Evolutionary conservation across 2,888 invertebrate genomes (phyloP), one percentile per base, ranked within the genome.

Genomic region (Aproaerema taeniolella): DNA sequence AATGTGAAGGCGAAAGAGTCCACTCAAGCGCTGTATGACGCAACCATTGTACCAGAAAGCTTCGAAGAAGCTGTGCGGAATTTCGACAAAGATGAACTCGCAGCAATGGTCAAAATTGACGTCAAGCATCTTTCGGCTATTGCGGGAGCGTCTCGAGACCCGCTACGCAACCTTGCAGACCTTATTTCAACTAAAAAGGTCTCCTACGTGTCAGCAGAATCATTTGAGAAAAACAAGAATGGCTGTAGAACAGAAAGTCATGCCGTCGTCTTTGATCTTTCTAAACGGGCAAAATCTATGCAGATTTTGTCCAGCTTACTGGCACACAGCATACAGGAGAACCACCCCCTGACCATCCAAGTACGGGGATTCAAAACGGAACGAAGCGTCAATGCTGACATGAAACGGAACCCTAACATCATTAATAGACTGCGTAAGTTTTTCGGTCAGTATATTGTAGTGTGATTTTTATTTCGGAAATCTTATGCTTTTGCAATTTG

Each of bases 291-390:
- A n/a, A n/a, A n/a, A n/a, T 53, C 77, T 9, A 61, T 78, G 7
- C 62, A 77, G 26, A 76, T 78, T 46, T 76, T 81, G 45, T 35
- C 67, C 1, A 67, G 75, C 2, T 53, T 73, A 1, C 57, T 87
- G 2, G 49, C 67, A 0, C 57, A 46, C 6, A 67, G 67, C 41
- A 8, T 75, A 17, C 50, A 49, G 1, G 46, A 57, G 11, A 61
- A 52, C 43, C 55, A 52, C 1, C 77, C 79, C 55, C 58, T 63
- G 25, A 62, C 65, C 20, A 65, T 90, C 12, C 92, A 92, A 68
- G 85, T 90, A 11, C 88, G 95, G 37, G 90, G 90, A 25, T 96
- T 96, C 69, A 95, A 95, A 79, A 95, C 95, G 0, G 91, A 93
- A 50, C 86, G 95, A 38, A 90, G 89, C 46, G 85, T 92, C 16